These are phyloP conservation scores for Rhagophthalmus giganteus DNA, from an alignment of 2,888 invertebrate species.

Conservation along the genomic window DNA sequence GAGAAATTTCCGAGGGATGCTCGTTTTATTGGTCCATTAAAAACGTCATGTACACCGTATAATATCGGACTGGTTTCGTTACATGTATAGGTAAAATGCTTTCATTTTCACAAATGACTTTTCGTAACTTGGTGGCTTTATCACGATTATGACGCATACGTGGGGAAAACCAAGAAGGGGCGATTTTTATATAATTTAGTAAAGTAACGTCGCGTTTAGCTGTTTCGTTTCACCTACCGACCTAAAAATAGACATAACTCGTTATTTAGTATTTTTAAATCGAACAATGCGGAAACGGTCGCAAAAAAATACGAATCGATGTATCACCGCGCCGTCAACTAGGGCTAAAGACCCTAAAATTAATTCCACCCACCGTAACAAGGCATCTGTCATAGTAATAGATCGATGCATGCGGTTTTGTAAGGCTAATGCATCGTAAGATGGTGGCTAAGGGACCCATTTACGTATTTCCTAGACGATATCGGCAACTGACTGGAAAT, in stretches of 20 bases:
- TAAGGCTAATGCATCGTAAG: slow-evolving; percentile 34
- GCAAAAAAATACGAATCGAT: slow-evolving; percentile 6
- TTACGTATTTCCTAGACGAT: slow-evolving; percentile 27
- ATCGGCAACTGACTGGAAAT: slow-evolving; percentile 31
- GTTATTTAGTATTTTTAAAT: too few relatives aligned
- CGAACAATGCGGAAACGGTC: too few relatives aligned
- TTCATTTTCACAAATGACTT: background rate
- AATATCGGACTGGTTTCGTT: too few relatives aligned
- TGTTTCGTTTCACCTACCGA: slow-evolving; percentile 2
- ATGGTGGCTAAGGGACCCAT: slow-evolving; percentile 37
- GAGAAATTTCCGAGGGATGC: too few relatives aligned
- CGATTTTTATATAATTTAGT: slow-evolving; percentile 5
- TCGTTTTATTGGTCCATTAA: too few relatives aligned
- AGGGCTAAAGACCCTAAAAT: slow-evolving; percentile 20
- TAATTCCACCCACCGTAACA: slow-evolving; percentile 17
- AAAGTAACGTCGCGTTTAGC: background rate
- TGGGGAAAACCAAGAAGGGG: slow-evolving; percentile 19
- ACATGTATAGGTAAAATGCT: background rate
- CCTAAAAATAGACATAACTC: background rate
- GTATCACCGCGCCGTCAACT: slow-evolving; percentile 7
- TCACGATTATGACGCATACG: slow-evolving; percentile 21
- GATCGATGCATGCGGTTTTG: slow-evolving; percentile 34
- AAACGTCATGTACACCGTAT: too few relatives aligned
- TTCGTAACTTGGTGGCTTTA: background rate
- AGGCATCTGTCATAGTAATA: slow-evolving; percentile 37